A percentile compares a stretch with the other conserved stretches of the same genome.
phyloP scores from a whole-genome alignment of 1,140 invertebrate species.

The Linepithema humile region DNA sequence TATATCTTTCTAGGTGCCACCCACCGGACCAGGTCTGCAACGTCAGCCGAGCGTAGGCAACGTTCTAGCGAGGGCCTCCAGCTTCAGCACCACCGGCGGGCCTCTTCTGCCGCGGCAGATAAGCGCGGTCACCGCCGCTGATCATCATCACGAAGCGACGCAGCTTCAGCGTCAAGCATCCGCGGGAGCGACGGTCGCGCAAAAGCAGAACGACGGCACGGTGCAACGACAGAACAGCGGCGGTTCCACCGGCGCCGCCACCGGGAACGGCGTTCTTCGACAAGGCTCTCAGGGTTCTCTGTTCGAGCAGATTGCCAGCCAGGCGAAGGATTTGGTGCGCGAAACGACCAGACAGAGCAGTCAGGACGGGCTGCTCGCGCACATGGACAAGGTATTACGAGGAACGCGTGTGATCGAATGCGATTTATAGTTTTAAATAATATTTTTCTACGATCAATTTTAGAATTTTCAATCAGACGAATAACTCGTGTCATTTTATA shows the following conservation, averaged over 20 bases:
- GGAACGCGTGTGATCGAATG: background rate
- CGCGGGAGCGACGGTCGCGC: constrained; percentile 70
- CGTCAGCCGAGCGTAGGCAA: constrained; percentile 88
- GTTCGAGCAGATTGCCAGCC: constrained; percentile 93
- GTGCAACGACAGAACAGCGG: constrained; percentile 78
- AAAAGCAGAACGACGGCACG: constrained; percentile 54
- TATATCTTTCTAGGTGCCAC: constrained; percentile 75
- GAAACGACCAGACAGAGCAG: constrained; percentile 95
- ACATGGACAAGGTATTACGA: constrained; percentile 90
- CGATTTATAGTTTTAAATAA: background rate
- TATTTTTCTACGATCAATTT: background rate
- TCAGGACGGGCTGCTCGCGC: constrained; percentile 94
- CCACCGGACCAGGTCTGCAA: constrained; percentile 84
- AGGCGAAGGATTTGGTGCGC: constrained; percentile 93
- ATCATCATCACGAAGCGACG: constrained; percentile 25
- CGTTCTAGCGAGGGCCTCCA: constrained; percentile 87
- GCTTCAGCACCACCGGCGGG: constrained; percentile 83
- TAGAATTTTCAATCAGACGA: background rate
- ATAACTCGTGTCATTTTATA: background rate
- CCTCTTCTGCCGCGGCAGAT: constrained; percentile 75
- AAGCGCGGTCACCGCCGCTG: constrained; percentile 63
- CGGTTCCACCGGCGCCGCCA: constrained; percentile 70
- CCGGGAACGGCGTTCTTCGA: constrained; percentile 85
- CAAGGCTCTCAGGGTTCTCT: constrained; percentile 93
- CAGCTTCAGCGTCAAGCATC: constrained; percentile 55